Evolutionary conservation across 2,888 invertebrate genomes (phyloP).

Genomic region (Cerastoderma edule): DNA sequence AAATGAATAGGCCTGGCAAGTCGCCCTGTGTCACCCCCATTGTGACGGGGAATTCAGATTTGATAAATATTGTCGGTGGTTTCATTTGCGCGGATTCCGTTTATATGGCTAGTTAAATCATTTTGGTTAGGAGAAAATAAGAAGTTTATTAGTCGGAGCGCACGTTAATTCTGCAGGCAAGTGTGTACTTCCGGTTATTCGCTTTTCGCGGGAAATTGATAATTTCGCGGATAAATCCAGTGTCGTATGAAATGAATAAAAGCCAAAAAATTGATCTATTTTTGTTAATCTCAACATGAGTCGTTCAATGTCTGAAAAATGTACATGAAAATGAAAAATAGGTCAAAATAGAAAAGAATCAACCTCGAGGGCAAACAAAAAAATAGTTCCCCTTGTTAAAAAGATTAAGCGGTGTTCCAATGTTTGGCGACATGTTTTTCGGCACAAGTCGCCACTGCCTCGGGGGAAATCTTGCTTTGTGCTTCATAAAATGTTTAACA

Average conservation of each 20-base stretch:
- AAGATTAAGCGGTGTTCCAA: no score
- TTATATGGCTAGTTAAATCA: conserved; percentile 66
- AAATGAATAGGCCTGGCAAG: conserved; percentile 54
- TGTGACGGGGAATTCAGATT: conserved; percentile 60
- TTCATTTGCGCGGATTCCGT: conserved; percentile 59
- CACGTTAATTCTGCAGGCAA: conserved; percentile 31
- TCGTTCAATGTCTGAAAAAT: no score
- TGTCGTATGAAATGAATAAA: no score
- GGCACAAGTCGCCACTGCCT: conserved; percentile 3
- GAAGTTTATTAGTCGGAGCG: conserved; percentile 54
- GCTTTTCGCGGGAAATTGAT: not conserved
- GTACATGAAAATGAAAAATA: no score
- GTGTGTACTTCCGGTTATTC: conserved; percentile 16
- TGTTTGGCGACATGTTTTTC: conserved; percentile 14
- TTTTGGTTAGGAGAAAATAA: conserved; percentile 64
- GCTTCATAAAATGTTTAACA: conserved; percentile 54
- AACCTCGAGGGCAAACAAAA: no score
- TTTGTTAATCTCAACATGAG: no score
- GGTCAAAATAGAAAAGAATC: no score
- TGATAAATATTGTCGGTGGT: conserved; percentile 66
- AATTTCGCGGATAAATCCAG: conserved; percentile 27
- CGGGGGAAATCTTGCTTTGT: conserved; percentile 60
- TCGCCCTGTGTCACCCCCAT: conserved; percentile 41
- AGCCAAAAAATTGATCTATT: no score
- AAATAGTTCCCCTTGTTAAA: no score